Evolutionary conservation across 2,888 invertebrate genomes (phyloP).

Genomic region (Drosophila villosipedis): DNA sequence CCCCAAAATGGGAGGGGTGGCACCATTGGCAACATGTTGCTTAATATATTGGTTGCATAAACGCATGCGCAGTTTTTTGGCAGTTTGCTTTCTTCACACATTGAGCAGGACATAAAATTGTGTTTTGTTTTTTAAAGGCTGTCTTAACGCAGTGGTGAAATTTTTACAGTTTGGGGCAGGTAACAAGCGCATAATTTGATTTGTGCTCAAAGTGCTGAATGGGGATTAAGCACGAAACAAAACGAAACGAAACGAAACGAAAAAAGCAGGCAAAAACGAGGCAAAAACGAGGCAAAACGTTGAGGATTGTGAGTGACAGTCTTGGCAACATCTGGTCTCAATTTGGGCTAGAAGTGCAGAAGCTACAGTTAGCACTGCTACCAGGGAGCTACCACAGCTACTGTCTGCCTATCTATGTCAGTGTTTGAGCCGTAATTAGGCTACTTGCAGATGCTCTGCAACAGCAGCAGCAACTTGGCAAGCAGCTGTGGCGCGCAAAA

Average conservation of each 20-base stretch:
- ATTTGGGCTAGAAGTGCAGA: slow-evolving; percentile 55
- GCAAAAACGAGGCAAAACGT: not conserved
- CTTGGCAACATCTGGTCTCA: slow-evolving; percentile 34
- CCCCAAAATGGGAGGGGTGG: not conserved
- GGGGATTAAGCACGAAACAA: slow-evolving; percentile 66
- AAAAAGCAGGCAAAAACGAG: not conserved
- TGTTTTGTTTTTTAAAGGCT: slow-evolving; percentile 22
- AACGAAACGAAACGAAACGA: slow-evolving; percentile 31
- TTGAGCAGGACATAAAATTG: slow-evolving; percentile 43
- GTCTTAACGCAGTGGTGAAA: slow-evolving; percentile 66
- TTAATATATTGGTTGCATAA: slow-evolving; percentile 1
- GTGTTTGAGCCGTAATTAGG: slow-evolving; percentile 77
- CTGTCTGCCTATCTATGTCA: slow-evolving; percentile 67
- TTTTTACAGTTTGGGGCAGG: slow-evolving; percentile 53
- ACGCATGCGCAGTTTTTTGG: slow-evolving; percentile 4
- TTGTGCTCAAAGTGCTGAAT: slow-evolving; percentile 62
- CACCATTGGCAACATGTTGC: slow-evolving; percentile 14
- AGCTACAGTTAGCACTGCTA: slow-evolving; percentile 31
- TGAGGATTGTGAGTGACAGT: slow-evolving; percentile 8
- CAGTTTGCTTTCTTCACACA: slow-evolving; percentile 25
- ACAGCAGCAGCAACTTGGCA: slow-evolving; percentile 19
- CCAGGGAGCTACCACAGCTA: slow-evolving; percentile 27
- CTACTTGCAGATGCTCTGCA: slow-evolving; percentile 60
- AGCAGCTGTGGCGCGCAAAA: slow-evolving; percentile 75
- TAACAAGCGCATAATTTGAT: slow-evolving; percentile 75